Evolutionary conservation across 2,888 invertebrate species (phyloP).

Genomic region (Spicauda simplicius): DNA sequence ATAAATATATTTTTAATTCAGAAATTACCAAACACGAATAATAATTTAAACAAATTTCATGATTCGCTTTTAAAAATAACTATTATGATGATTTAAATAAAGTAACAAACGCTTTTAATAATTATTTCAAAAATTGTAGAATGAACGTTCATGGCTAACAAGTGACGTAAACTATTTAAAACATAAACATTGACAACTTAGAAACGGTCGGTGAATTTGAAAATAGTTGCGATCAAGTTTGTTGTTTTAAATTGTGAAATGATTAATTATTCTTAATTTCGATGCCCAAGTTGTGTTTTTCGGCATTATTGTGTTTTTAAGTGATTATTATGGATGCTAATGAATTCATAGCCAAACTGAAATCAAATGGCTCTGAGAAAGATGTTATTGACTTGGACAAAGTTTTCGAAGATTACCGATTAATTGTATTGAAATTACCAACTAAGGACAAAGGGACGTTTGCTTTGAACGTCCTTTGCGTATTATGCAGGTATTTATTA

Average conservation of each 20-base stretch:
- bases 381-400: conserved; percentile 56
- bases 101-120: too few species aligned
- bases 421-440: conserved; percentile 54
- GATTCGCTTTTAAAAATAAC: too few species aligned
- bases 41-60: too few species aligned
- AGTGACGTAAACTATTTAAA: not conserved
- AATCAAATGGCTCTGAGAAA: conserved; percentile 59
- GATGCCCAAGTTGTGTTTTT: conserved; percentile 17
- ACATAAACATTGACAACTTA: not conserved
- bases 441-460: conserved; percentile 60
- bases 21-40: not conserved
- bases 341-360: conserved; percentile 63
- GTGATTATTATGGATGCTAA: conserved; percentile 60
- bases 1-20: not conserved
- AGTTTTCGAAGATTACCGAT: conserved; percentile 56
- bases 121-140: too few species aligned
- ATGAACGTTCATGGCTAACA: not conserved
- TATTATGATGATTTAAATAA: too few species aligned
- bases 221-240: not conserved
- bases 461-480: conserved; percentile 70
- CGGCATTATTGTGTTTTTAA: conserved; percentile 4
- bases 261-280: not conserved
- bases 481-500: conserved; percentile 67
- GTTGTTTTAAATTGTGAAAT: not conserved
- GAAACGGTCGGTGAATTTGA: not conserved